Percentiles rank a stretch among this genome's conserved stretches.
Evolutionary conservation across 2,797 vertebrate species (phyloP).

Genomic region (Alcedo quadribrachys): DNA sequence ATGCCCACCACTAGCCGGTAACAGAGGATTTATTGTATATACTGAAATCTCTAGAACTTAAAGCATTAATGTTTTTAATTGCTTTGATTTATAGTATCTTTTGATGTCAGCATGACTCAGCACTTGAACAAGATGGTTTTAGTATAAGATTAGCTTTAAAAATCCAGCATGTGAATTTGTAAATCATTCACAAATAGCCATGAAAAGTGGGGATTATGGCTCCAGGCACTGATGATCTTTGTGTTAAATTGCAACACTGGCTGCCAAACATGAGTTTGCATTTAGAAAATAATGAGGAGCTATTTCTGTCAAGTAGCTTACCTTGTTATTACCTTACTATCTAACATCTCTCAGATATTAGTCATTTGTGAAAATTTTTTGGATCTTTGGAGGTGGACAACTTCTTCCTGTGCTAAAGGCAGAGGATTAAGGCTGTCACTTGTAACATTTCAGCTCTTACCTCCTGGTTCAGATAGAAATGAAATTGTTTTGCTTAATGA

Average conservation of each 20-base stretch:
- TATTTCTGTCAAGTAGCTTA: background rate
- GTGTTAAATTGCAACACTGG: background rate
- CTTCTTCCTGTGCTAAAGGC: background rate
- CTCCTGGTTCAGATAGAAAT: background rate
- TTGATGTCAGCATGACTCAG: conserved; percentile 34
- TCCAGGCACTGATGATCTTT: background rate
- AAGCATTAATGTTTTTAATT: background rate
- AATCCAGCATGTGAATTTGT: background rate
- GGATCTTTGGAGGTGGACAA: background rate
- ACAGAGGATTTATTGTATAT: background rate
- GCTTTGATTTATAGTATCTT: background rate
- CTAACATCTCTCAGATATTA: background rate
- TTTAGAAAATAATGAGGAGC: background rate
- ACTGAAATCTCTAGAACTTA: background rate
- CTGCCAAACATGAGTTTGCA: background rate
- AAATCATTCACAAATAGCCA: background rate
- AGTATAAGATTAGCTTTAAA: background rate
- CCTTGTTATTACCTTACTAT: background rate
- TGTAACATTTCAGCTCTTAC: background rate
- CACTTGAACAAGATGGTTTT: background rate
- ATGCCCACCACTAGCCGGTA: background rate
- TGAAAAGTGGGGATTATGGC: background rate
- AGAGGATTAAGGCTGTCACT: background rate
- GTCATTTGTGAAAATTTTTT: background rate
- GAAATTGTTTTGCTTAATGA: background rate